phyloP scores from a whole-genome alignment of 2,888 invertebrate genomes.

The Noctua fimbriata region DNA sequence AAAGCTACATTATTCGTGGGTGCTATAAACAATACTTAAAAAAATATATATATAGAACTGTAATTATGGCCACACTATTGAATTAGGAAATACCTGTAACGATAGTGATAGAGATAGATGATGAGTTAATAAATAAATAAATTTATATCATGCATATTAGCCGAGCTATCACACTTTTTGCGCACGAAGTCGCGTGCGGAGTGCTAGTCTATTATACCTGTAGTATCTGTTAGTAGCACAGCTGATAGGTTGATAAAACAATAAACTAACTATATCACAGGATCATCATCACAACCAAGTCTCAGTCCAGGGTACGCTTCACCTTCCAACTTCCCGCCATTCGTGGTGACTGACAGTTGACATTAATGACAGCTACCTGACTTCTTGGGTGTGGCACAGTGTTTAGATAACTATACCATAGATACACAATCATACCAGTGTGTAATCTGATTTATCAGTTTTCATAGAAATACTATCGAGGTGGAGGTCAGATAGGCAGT shows the following conservation, averaged over 20 bases:
- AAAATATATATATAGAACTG: too few relatives aligned
- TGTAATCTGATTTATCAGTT: background rate
- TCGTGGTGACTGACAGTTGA: background rate
- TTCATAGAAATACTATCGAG: too few relatives aligned
- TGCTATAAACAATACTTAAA: too few relatives aligned
- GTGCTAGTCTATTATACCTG: background rate
- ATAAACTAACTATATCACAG: background rate
- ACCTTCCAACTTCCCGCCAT: background rate
- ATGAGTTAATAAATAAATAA: too few relatives aligned
- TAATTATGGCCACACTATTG: too few relatives aligned
- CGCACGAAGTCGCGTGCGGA: too few relatives aligned
- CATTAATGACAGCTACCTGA: background rate
- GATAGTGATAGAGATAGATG: too few relatives aligned
- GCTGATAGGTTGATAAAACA: background rate
- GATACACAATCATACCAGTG: background rate
- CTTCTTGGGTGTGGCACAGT: background rate
- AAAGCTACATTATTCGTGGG: too few relatives aligned
- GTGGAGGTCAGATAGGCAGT: too few relatives aligned
- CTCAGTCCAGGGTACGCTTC: background rate
- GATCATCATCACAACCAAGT: background rate
- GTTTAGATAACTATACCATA: background rate
- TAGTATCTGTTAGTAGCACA: background rate
- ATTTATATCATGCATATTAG: too few relatives aligned
- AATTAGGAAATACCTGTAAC: too few relatives aligned
- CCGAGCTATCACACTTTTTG: too few relatives aligned